Evolutionary conservation across 2,797 vertebrate species (phyloP), one percentile per base, ranked within the genome.

Genomic region (Parotocinclus haroldoi): DNA sequence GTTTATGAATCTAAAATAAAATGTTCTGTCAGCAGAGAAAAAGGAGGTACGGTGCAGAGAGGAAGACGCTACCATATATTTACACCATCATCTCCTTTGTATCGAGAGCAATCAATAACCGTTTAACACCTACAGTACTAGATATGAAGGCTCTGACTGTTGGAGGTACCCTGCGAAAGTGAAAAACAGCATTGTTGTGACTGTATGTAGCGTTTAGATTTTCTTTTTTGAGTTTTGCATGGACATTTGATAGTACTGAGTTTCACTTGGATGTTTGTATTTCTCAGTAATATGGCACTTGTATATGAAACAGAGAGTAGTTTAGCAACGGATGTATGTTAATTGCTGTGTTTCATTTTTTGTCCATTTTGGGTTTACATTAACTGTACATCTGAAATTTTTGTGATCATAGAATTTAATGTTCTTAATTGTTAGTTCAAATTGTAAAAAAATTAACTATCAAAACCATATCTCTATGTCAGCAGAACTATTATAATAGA

Each of bases 91-190:
- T 69, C 60, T 73, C 53, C 78, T 76, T 80, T 81, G 74, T 81
- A 76, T 78, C 19, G 61, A 85, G 77, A 84, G 84, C 85, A 85
- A 83, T 79, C 77, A 49, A 69, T 66, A 69, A 49, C 46, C 17
- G 61, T 66, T 70, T 13, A 71, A 74, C 68, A 79, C 75, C 70
- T 69, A 80, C 82, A 81, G 66, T 80, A n/a, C n/a, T n/a, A 88
- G 82, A 77, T 80, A 84, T 50, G 63, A 84, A 90, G 90, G 90
- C 89, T 73, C 77, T 83, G 91, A 92, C 92, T 91, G 92, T 92
- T 92, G 89, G 78, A 82, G 83, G 65, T 57, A 76, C 59, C 57
- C 71, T 76, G 59, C 75, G 72, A 69, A 69, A 58, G 54, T 58
- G 50, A 40, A 58, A 57, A 69, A 46, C 42, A 27, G 63, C 58